These are phyloP conservation scores for Hypsibius dujardini DNA, from an alignment of 1,140 invertebrate genomes.

Conservation along the genomic window DNA sequence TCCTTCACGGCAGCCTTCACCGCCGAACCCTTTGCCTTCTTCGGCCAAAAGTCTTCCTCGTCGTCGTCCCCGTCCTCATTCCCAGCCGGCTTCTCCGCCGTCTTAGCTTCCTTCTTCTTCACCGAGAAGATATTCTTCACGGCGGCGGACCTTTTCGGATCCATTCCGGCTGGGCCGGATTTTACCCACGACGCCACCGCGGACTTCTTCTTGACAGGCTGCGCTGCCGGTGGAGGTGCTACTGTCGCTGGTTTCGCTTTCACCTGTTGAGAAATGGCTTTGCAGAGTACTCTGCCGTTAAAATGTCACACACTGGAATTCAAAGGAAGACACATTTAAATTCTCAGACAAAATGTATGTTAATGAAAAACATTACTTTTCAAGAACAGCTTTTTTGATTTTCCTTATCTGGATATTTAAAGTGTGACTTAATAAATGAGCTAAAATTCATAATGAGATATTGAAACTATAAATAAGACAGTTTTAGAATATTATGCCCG, in stretches of 20 bases:
- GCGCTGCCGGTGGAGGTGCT: neutral
- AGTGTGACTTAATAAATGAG: too few species aligned
- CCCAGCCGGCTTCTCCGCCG: neutral
- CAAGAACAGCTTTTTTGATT: too few species aligned
- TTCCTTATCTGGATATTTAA: too few species aligned
- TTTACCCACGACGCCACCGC: slow-evolving; percentile 4
- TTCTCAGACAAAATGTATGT: too few species aligned
- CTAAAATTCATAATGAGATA: too few species aligned
- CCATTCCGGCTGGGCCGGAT: neutral
- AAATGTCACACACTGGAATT: too few species aligned
- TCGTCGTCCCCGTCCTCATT: neutral
- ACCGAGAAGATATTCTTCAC: neutral
- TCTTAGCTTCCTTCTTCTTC: neutral
- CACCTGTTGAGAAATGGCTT: neutral
- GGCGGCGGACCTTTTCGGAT: neutral
- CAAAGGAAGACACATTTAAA: too few species aligned
- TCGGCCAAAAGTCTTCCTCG: neutral
- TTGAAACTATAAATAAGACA: too few species aligned
- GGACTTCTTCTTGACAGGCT: neutral
- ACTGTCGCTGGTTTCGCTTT: neutral
- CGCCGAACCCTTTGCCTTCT: neutral
- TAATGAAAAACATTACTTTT: too few species aligned
- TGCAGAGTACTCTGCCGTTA: too few species aligned
- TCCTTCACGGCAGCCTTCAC: neutral
- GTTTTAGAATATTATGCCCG: too few species aligned